Evolutionary conservation across 2,888 invertebrate species (phyloP).

Genomic region (Willowsia nigromaculata): DNA sequence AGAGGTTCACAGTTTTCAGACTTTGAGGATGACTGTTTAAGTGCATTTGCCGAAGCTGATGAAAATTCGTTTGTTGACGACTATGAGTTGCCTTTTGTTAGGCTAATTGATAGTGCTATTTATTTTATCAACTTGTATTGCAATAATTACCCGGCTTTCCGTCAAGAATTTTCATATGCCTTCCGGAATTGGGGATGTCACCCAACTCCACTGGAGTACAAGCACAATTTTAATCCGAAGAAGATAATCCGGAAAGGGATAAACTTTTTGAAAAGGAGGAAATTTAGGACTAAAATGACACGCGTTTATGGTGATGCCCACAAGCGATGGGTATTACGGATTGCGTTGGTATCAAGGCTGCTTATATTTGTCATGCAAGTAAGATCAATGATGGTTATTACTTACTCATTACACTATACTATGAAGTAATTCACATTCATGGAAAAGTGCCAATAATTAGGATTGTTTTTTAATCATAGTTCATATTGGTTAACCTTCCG

Average conservation of each 20-base stretch:
- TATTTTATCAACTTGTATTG: constrained; percentile 41
- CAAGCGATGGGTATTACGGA: constrained; percentile 37
- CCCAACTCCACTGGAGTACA: background rate
- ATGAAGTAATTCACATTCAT: too few relatives aligned
- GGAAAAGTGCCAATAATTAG: too few relatives aligned
- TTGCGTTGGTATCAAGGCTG: constrained; percentile 61
- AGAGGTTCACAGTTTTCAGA: background rate
- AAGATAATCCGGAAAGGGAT: constrained; percentile 6
- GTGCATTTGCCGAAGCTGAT: background rate
- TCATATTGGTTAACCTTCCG: background rate
- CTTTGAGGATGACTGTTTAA: too few relatives aligned
- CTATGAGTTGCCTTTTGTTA: constrained; percentile 45
- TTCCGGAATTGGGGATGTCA: background rate
- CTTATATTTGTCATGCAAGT: constrained; percentile 66
- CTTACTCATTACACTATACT: background rate
- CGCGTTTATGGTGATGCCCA: constrained; percentile 17
- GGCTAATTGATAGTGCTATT: constrained; percentile 38
- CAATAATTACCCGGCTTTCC: constrained; percentile 52
- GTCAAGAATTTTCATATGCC: background rate
- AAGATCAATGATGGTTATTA: background rate
- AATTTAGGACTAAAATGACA: constrained; percentile 8
- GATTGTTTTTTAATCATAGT: constrained; percentile 10
- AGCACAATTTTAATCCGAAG: constrained; percentile 43
- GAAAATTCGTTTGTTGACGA: background rate
- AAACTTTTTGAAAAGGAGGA: constrained; percentile 4